Evolutionary conservation across 2,888 invertebrate genomes (phyloP), one percentile per base, ranked within the genome.

Genomic region (Hirtodrosophila alboralis): DNA sequence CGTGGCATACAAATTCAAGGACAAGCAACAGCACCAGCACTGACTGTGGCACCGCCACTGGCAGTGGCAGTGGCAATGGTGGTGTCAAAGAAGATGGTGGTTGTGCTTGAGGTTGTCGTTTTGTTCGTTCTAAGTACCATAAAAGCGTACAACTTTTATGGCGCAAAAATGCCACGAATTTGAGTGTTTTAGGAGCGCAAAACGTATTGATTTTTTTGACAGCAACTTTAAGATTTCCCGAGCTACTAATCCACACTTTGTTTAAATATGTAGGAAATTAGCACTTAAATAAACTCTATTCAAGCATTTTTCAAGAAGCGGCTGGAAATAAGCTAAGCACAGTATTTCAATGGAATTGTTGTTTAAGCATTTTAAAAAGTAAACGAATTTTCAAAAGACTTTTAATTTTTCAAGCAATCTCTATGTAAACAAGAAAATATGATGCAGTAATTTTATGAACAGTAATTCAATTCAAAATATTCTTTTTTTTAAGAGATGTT

Each of bases 101-200:
- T 44, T 51, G 43, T 52, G 52, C 62, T 52, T 41, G 36, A 59
- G 53, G 31, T 67, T 61, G 58, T 66, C 68, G 75, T 75, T 79
- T 81, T 78, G 79, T 85, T 54, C 62, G 38, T 36, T 71, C 61
- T 61, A 78, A 84, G 85, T 81, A 75, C 79, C 79, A 83, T 81
- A 66, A 75, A 72, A 83, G 65, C 63, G 58, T 66, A 75, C 83
- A 78, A 81, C 45, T 84, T 81, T 84, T 75, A 81, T 68, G 67
- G 68, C 64, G 38, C 61, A 64, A 64, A 67, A 79, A 60, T 78
- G 56, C 47, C 68, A 52, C 61, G 49, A 61, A 54, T 34, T 58
- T 49, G 62, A 68, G 71, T 73, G 58, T 63, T 60, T 56, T 31
- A 40, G 57, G 36, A 33, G 51, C 59, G 16, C 10, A 57, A 30